Base-by-base conservation (phyloP, 2,797 vertebrate species). In the Telmatherina bonti region DNA sequence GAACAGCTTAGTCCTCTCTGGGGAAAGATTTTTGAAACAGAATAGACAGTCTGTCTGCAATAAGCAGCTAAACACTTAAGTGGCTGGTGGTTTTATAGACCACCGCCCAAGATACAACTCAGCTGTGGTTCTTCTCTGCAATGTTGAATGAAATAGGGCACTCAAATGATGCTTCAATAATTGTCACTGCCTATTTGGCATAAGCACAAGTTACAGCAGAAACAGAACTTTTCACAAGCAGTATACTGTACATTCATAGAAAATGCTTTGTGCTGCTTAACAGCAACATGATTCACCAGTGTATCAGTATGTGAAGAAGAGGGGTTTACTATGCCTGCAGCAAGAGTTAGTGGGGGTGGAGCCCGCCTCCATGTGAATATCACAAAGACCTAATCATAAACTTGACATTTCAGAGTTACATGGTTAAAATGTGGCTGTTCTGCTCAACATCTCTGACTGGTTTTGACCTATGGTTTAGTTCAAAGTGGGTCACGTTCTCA, bases 11-110 rank as follows among this genome's bases (percentile, higher is more conserved):
- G 41, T 56, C 29, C 27, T 87, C 77, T 76, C 64, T 58, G 43
- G 47, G 74, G 62, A 70, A 65, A 79, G 62, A 78, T 62, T 62
- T 63, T 83, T 81, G 64, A 87, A 76, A 79, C 53, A 55, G 77
- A 85, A 78, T 45, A 81, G 56, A 74, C 66, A 72, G 1, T 15
- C 59, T 13, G 62, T 72, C 82, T 78, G 33, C 75, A 30, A 27
- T 55, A 71, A 51, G 43, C 60, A 78, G 72, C 51, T 66, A 85
- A 85, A 78, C 54, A 81, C 63, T 78, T 72, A 56, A 74, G 67
- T 65, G 60, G 72, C 78, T 64, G 64, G 24, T 67, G 72, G 64
- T 81, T 86, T 91, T 88, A 84, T 80, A 74, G 79, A 70, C 58
- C 70, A 84, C 20, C 9, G 5, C 30, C 70, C 20, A 33, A 78